Conservation (phyloP, 2,113 vertebrate genomes). For the Psammodynastes pulverulentus region DNA sequence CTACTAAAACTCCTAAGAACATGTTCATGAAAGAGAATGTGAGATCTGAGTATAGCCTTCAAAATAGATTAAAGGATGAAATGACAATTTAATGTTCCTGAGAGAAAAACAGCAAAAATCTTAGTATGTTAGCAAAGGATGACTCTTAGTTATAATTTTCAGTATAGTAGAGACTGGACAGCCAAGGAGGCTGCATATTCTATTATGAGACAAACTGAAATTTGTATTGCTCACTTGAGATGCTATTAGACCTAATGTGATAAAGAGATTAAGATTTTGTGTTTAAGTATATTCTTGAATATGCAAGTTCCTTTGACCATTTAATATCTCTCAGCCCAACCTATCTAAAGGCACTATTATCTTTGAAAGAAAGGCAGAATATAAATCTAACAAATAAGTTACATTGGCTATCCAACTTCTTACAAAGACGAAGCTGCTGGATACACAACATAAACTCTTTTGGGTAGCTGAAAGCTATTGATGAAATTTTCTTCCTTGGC, state of each 20-base stretch:
- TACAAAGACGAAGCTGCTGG: neutral
- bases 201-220: neutral
- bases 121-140: neutral
- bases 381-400: neutral
- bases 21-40: neutral
- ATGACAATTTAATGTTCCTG: neutral
- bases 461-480: neutral
- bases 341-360: neutral
- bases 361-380: neutral
- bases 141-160: neutral
- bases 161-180: neutral
- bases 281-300: neutral
- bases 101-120: neutral
- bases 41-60: slow-evolving; percentile 10
- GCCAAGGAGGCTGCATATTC: neutral
- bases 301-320: neutral
- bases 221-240: neutral
- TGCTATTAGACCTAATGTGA: neutral
- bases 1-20: neutral
- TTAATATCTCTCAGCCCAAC: neutral
- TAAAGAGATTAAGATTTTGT: neutral
- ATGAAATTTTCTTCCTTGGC: neutral
- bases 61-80: slow-evolving; percentile 9
- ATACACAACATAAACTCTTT: neutral
- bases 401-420: neutral